phyloP scores from a whole-genome alignment of 2,113 vertebrate genomes.

The Etia nguti region DNA sequence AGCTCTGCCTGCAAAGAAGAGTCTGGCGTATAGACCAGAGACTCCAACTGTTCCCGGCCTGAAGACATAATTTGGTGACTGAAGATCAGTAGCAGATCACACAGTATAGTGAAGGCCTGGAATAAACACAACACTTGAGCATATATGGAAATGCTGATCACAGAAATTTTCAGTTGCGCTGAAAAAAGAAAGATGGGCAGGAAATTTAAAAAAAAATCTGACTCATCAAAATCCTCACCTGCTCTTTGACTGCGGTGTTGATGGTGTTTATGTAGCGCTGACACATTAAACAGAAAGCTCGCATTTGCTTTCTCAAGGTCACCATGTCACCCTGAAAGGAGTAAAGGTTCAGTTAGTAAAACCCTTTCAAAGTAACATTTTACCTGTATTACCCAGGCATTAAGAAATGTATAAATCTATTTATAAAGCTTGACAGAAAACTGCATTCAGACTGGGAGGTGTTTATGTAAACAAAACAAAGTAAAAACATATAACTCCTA shows the following conservation, averaged over 20 bases:
- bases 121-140: constrained; percentile 21
- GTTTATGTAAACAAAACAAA: not conserved
- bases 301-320: constrained; percentile 91
- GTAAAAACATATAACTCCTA: not conserved
- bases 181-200: not conserved
- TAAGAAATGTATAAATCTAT: not conserved
- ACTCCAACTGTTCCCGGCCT: constrained; percentile 88
- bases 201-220: rapidly evolving
- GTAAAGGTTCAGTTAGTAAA: not conserved
- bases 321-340: constrained; percentile 83
- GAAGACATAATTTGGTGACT: constrained; percentile 96
- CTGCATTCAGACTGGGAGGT: not conserved
- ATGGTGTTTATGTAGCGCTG: constrained; percentile 94
- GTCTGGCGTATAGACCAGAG: constrained; percentile 89
- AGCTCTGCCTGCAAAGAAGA: constrained; percentile 90
- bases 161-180: not conserved
- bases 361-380: not conserved
- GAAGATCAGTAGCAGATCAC: constrained; percentile 95
- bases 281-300: constrained; percentile 94
- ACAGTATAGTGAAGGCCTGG: constrained; percentile 94
- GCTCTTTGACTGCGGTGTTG: constrained; percentile 94
- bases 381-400: not conserved
- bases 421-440: not conserved
- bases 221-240: constrained; percentile 70
- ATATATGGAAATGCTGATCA: not conserved